A percentile compares a stretch with the other conserved stretches of the same genome.
phyloP scores from a whole-genome alignment of 2,113 vertebrate species.

The Phalacrocorax pelagicus region DNA sequence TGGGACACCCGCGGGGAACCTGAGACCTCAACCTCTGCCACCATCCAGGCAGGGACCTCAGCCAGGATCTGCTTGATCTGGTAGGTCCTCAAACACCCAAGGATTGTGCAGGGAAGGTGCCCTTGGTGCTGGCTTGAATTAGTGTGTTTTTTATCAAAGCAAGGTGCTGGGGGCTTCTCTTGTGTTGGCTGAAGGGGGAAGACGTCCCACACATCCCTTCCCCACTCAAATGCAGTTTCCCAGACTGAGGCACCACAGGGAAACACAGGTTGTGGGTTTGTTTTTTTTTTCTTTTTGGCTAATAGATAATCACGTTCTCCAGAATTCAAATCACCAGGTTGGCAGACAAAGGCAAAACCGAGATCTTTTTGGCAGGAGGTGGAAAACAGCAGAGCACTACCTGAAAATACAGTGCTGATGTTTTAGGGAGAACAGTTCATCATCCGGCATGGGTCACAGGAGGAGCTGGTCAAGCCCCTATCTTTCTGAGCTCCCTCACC shows the following conservation, averaged over 20 bases:
- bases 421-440: background rate
- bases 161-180: background rate
- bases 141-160: background rate
- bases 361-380: background rate
- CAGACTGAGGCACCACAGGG: background rate
- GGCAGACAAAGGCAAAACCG: background rate
- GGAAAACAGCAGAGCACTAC: background rate
- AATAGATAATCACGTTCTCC: background rate
- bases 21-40: background rate
- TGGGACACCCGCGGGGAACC: rapidly evolving
- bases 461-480: background rate
- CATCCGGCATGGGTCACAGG: background rate
- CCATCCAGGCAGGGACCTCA: background rate
- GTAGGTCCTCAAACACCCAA: background rate
- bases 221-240: background rate
- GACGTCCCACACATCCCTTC: background rate
- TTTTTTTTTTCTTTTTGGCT: background rate
- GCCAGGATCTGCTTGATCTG: background rate
- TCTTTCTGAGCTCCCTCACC: background rate
- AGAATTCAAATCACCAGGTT: background rate
- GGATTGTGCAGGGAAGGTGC: background rate
- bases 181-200: background rate
- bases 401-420: background rate
- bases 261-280: background rate
- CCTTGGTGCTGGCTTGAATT: background rate